A percentile compares a stretch with the other conserved stretches of the same genome.
Conservation (phyloP, 2,888 invertebrate species). For the Caenorhabditis wallacei region DNA sequence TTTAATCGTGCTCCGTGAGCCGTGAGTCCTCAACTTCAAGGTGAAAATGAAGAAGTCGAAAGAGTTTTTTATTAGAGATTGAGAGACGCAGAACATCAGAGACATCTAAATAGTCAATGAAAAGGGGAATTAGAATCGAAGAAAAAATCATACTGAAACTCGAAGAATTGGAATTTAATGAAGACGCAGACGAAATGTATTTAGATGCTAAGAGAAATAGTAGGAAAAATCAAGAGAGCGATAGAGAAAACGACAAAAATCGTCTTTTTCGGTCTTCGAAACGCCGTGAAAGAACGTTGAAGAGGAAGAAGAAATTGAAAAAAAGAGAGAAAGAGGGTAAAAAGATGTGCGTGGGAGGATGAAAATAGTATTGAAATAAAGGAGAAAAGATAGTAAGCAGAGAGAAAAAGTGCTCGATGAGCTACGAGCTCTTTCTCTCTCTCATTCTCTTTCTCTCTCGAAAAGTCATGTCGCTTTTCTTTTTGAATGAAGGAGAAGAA, state of each 20-base stretch:
- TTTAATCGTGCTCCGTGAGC: slow-evolving; percentile 19
- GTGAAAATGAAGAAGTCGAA: slow-evolving; percentile 6
- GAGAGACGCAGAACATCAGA: slow-evolving; percentile 3
- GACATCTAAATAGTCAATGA: neutral
- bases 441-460: slow-evolving; percentile 21
- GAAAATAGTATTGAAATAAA: slow-evolving; percentile 1
- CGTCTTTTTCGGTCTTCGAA: slow-evolving; percentile 46
- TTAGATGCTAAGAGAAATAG: neutral
- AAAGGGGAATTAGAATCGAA: neutral
- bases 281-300: slow-evolving; percentile 25
- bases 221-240: slow-evolving; percentile 14
- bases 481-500: slow-evolving; percentile 36
- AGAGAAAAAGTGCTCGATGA: slow-evolving; percentile 44
- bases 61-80: slow-evolving; percentile 1
- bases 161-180: neutral
- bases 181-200: slow-evolving; percentile 7
- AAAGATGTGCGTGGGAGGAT: slow-evolving; percentile 50
- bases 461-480: slow-evolving; percentile 46
- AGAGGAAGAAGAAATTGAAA: slow-evolving; percentile 25
- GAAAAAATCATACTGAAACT: slow-evolving; percentile 12
- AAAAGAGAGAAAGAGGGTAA: slow-evolving; percentile 25
- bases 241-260: slow-evolving; percentile 43
- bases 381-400: neutral
- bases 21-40: slow-evolving; percentile 13
- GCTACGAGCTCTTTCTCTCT: slow-evolving; percentile 31